Evolutionary conservation across 2,888 invertebrate species (phyloP).

Genomic region (Tetropium fuscum): DNA sequence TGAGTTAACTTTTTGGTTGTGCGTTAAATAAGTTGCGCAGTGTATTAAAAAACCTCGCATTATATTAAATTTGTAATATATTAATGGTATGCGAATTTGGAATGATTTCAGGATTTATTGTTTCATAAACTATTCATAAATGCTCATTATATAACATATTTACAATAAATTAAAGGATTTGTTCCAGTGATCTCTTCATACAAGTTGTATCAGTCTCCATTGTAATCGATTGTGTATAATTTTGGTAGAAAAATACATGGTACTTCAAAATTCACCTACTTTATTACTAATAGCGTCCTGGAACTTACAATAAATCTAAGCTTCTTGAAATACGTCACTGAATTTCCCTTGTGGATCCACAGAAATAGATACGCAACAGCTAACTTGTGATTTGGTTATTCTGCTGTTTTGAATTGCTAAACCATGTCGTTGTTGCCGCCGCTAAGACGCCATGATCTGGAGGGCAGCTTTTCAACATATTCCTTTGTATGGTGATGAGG

Average conservation of each 20-base stretch:
- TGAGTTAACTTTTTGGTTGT: no score
- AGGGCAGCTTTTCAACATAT: background rate
- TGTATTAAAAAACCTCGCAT: no score
- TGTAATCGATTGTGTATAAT: no score
- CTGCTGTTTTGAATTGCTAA: conserved; percentile 13
- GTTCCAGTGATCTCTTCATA: background rate
- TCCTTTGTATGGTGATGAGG: background rate
- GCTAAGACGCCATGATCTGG: background rate
- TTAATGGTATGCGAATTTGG: no score
- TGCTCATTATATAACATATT: no score
- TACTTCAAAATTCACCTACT: no score
- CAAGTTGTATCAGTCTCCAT: background rate
- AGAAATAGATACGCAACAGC: conserved; percentile 16
- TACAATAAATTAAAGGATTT: background rate
- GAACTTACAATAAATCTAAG: background rate
- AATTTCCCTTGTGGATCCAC: conserved; percentile 13
- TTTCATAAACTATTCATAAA: no score
- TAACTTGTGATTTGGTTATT: conserved; percentile 9
- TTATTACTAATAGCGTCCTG: background rate
- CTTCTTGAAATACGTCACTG: background rate
- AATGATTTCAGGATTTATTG: no score
- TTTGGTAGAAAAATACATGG: background rate
- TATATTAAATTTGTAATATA: no score
- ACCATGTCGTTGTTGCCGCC: conserved; percentile 1
- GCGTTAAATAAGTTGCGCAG: no score